These are phyloP conservation scores for Drosophila prosaltans DNA, from an alignment of 1,140 invertebrate genomes.

Conservation along the genomic window DNA sequence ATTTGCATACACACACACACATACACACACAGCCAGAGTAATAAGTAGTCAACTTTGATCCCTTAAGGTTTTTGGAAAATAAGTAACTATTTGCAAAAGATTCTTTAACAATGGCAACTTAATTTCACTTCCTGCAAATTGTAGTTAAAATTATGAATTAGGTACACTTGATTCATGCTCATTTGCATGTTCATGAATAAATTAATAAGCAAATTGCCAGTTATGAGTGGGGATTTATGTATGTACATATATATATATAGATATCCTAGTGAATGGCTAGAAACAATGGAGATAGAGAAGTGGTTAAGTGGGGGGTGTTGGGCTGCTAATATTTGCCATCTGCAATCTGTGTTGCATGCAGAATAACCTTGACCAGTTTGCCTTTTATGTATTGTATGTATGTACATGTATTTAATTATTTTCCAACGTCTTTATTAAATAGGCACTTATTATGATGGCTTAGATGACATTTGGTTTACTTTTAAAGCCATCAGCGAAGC, in stretches of 20 bases:
- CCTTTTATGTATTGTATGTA: too few species aligned
- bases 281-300: too few species aligned
- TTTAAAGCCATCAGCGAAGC: constrained; percentile 35
- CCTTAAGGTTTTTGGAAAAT: background rate
- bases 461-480: constrained; percentile 28
- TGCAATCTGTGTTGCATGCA: constrained; percentile 1
- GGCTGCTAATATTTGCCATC: background rate
- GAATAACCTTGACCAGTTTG: constrained; percentile 10
- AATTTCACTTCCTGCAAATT: constrained; percentile 17
- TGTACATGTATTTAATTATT: constrained; percentile 10
- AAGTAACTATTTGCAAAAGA: background rate
- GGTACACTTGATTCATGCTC: background rate
- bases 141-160: constrained; percentile 22
- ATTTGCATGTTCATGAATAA: constrained; percentile 62
- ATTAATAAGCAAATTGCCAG: constrained; percentile 15
- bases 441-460: constrained; percentile 6
- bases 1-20: background rate
- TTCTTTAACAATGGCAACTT: constrained; percentile 13
- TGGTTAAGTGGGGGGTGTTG: too few species aligned
- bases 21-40: background rate
- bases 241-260: background rate
- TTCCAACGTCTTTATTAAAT: constrained; percentile 16
- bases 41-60: constrained; percentile 3
- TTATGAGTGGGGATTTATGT: constrained; percentile 36
- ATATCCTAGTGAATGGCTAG: background rate